Evolutionary conservation across 2,888 invertebrate genomes (phyloP).

Genomic region (Acanthopleura granulata): DNA sequence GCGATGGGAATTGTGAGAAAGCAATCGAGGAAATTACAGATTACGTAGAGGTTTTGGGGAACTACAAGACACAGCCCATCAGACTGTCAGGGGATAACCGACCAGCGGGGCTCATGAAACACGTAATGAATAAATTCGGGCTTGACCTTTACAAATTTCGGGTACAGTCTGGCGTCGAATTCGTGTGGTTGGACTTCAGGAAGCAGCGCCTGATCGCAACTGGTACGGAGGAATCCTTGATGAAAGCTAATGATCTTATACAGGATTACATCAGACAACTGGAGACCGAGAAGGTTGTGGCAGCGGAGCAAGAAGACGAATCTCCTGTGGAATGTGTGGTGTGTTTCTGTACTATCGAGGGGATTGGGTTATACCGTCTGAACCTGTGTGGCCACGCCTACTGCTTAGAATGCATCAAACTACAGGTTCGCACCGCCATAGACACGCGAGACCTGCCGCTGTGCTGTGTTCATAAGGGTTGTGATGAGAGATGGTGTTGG

Average conservation of each 20-base stretch:
- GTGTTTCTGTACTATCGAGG: constrained; percentile 53
- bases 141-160: constrained; percentile 36
- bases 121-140: constrained; percentile 41
- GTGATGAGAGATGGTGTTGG: constrained; percentile 42
- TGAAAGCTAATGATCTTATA: constrained; percentile 31
- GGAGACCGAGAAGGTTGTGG: neutral
- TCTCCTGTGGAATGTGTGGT: constrained; percentile 47
- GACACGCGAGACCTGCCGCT: constrained; percentile 48
- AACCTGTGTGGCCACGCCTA: constrained; percentile 62
- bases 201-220: constrained; percentile 35
- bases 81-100: constrained; percentile 37
- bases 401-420: constrained; percentile 49
- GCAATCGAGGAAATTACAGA: constrained; percentile 30
- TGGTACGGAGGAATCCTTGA: constrained; percentile 35
- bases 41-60: constrained; percentile 26
- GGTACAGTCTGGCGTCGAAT: constrained; percentile 27
- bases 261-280: constrained; percentile 9
- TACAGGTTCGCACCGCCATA: constrained; percentile 38
- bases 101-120: constrained; percentile 50
- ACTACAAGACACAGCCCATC: constrained; percentile 22
- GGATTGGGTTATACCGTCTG: constrained; percentile 44
- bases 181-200: constrained; percentile 37
- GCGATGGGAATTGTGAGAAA: constrained; percentile 17
- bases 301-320: neutral
- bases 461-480: constrained; percentile 47